These are phyloP conservation scores for Rhyacophila evoluta DNA, from an alignment of 2,888 invertebrate genomes.

Conservation along the genomic window DNA sequence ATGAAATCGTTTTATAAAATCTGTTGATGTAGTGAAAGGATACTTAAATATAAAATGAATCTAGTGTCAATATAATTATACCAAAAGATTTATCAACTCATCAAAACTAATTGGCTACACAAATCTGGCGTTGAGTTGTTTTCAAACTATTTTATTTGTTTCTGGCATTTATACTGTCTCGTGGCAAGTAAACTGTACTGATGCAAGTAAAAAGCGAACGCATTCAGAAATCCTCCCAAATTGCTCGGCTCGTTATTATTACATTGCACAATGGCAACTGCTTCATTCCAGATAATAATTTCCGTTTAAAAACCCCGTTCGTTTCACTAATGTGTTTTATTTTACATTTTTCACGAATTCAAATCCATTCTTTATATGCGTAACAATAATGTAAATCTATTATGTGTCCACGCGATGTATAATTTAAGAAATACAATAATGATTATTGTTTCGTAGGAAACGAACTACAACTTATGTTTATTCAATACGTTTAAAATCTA, in stretches of 20 bases:
- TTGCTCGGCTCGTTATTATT: background rate
- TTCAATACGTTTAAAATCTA: too few relatives aligned
- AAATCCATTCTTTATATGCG: background rate
- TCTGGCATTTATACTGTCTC: background rate
- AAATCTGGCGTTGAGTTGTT: background rate
- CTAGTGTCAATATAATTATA: too few relatives aligned
- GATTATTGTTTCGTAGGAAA: too few relatives aligned
- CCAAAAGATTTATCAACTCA: too few relatives aligned
- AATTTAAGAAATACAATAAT: background rate
- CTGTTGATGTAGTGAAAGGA: too few relatives aligned
- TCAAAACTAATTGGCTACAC: too few relatives aligned
- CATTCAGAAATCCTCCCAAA: background rate
- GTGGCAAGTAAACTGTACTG: background rate
- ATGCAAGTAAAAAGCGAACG: conserved; percentile 15
- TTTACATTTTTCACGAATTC: background rate
- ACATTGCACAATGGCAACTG: background rate
- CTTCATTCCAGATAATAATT: background rate
- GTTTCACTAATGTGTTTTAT: background rate
- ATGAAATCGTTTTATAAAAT: too few relatives aligned
- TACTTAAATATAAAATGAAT: too few relatives aligned
- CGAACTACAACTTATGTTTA: too few relatives aligned
- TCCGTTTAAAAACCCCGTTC: background rate
- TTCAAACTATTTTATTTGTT: background rate
- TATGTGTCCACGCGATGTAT: background rate
- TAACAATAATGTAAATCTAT: background rate